Percentiles rank a stretch among this genome's conserved stretches.
Conservation (phyloP, 53 echinoderm and acorn worm species). For the Echinometra lucunter region DNA sequence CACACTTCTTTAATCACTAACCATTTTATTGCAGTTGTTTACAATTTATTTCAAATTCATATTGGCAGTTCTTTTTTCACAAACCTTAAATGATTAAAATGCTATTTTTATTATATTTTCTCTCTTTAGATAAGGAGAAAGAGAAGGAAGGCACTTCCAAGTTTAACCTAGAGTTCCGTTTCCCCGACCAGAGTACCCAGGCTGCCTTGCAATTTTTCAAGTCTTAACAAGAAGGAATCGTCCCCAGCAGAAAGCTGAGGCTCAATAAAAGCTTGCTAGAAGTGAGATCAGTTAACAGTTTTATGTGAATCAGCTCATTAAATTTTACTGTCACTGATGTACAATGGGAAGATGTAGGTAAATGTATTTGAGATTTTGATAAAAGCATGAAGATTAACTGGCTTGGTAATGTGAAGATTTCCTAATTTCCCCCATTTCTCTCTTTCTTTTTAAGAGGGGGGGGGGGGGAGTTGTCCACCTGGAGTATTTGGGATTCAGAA, state of each 20-base stretch:
- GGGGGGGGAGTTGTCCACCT: background rate
- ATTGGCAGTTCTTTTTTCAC: background rate
- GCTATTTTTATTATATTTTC: background rate
- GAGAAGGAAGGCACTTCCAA: constrained; percentile 62
- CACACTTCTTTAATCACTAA: background rate
- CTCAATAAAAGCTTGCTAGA: background rate
- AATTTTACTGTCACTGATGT: background rate
- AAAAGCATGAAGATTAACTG: background rate
- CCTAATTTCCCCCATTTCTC: background rate
- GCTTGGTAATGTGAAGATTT: background rate
- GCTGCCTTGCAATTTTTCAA: constrained; percentile 60
- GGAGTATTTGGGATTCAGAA: background rate
- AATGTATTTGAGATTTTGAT: background rate
- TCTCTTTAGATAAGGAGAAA: constrained; percentile 61
- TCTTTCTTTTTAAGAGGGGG: background rate
- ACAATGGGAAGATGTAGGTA: background rate
- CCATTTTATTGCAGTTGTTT: background rate
- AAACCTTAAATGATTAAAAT: background rate
- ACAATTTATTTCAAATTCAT: background rate
- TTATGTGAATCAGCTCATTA: background rate
- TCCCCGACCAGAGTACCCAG: constrained; percentile 33
- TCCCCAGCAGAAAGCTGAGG: background rate
- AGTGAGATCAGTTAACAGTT: background rate
- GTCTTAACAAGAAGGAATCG: background rate
- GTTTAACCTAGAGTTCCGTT: constrained; percentile 60